Evolutionary conservation across 2,888 invertebrate genomes (phyloP).

Genomic region (Drosophila mayaguana): DNA sequence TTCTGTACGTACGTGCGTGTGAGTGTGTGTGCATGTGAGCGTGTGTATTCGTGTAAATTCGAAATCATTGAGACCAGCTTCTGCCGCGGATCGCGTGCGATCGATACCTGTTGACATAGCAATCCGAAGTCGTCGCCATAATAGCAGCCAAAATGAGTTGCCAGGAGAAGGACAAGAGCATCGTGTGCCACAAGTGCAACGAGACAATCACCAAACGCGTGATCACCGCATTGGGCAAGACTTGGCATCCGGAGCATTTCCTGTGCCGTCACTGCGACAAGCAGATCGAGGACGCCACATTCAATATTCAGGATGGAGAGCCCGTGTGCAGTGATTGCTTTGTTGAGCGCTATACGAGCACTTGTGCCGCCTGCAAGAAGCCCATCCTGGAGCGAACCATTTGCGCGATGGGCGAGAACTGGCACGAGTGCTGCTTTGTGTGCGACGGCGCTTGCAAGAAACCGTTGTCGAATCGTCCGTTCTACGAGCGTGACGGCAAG

Average conservation of each 20-base stretch:
- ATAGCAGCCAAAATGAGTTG: slow-evolving; percentile 32
- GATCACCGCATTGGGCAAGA: slow-evolving; percentile 94
- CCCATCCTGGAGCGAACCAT: slow-evolving; percentile 95
- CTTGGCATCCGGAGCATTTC: slow-evolving; percentile 98
- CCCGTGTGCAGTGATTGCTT: slow-evolving; percentile 96
- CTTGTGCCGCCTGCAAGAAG: slow-evolving; percentile 93
- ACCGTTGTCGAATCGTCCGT: slow-evolving; percentile 92
- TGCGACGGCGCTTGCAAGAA: slow-evolving; percentile 92
- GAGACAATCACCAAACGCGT: slow-evolving; percentile 86
- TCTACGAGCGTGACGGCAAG: slow-evolving; percentile 93
- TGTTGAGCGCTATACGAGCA: slow-evolving; percentile 92
- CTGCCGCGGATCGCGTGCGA: too few species aligned
- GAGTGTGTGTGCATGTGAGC: slow-evolving; percentile 2
- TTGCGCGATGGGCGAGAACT: slow-evolving; percentile 93
- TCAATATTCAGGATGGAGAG: slow-evolving; percentile 90
- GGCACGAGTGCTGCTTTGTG: slow-evolving; percentile 96
- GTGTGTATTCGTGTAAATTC: slow-evolving; percentile 8
- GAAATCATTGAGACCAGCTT: background rate
- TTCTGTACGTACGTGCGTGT: slow-evolving; percentile 14
- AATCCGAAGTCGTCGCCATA: background rate
- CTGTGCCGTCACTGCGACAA: slow-evolving; percentile 94
- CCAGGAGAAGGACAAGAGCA: slow-evolving; percentile 29
- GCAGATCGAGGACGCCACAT: slow-evolving; percentile 95
- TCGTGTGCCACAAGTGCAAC: slow-evolving; percentile 77
- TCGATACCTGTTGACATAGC: background rate